Base-by-base conservation (phyloP, 2,888 invertebrate genomes). In the Harpalus rubripes region DNA sequence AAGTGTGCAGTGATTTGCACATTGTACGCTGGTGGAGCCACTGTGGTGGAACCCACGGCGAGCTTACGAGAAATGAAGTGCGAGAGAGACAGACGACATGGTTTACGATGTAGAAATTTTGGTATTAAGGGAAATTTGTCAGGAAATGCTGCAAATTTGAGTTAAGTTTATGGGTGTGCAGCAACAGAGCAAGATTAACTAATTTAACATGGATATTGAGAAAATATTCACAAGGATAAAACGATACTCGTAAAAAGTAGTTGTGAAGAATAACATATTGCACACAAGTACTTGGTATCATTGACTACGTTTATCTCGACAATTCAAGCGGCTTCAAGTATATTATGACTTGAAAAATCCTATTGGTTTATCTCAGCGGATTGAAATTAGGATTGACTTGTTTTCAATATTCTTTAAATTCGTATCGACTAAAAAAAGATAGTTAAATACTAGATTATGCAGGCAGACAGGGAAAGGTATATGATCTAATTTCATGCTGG, bases 1-100 rank as follows among this genome's bases (percentile, higher is more conserved):
- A 80, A 80, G 61, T 80, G 80, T 1, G 61, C 80, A 18, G 61
- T 80, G 80, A 80, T 80, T 80, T 80, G 80, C 39, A 41, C 61
- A 32, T 15, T 61, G 59, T 80, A 58, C 78, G 74, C 39, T 6
- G 18, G 18, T 15, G 56, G 12, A n/a, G 32, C 2, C 44, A 52
- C 32, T 12, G 63, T 16, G 41, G 68, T 32, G 32, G 10, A 65
- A 65, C 7, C 65, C 26, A 26, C 26, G 7, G 59, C 59, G 15
- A 59, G 59, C 32, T 2, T 12, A 52, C 10, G 2, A 52, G 44
- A 10, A 52, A 52, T 52, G 44, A 52, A 52, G 44, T 52, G 44
- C 44, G 44, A 52, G 44, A 52, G 44, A 52, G 44, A 52, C 12
- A 12, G 44, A 52, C 44, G 12, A 8, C 12, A 10, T 10, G 44